Base-by-base conservation (phyloP, 2,888 invertebrate genomes). In the Chymomyza amoena region DNA sequence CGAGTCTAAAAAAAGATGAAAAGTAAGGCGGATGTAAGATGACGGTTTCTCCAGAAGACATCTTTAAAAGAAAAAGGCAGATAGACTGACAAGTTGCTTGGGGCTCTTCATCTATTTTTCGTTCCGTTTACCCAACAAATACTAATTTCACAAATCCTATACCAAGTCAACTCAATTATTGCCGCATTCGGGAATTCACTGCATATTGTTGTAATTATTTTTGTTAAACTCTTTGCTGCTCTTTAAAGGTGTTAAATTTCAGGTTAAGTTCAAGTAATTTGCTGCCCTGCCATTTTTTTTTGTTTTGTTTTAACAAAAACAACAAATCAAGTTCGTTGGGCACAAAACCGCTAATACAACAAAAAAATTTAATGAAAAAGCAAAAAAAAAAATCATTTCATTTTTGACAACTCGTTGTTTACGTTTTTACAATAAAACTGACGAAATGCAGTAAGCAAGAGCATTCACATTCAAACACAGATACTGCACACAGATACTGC, bases 391-490 rank as follows among this genome's bases (percentile, higher is more conserved):
- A 64, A 18, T 1, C n/a, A 56, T 56, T 52, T 54, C 9, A 54
- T 54, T 54, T 54, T 54, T n/a, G 68, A 64, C 72, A 80, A 84
- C 83, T 85, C 77, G 87, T 87, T 83, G 83, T 83, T 83, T 83
- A 83, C 85, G 75, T 83, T 87, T 83, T 70, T 62, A 66, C 86
- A 80, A 78, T 77, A 67, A 61, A 77, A 82, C 61, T 78, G 65
- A 70, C 66, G 69, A 87, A 80, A 73, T 64, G 67, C 60, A 16
- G 62, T 18, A 39, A 62, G 45, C 54, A 51, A 61, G 39, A 67
- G 54, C 20, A 57, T 7, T 20, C 45, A 45, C 32, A 50, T 28
- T 60, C 59, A 51, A 32, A 32, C 32, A 32, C 32, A 32, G 32
- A 32, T 32, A 66, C 28, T 45, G 54, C 54, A 61, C 67, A 64